Base-by-base conservation (phyloP, 2,113 vertebrate genomes). In the Anser brachyrhynchus region DNA sequence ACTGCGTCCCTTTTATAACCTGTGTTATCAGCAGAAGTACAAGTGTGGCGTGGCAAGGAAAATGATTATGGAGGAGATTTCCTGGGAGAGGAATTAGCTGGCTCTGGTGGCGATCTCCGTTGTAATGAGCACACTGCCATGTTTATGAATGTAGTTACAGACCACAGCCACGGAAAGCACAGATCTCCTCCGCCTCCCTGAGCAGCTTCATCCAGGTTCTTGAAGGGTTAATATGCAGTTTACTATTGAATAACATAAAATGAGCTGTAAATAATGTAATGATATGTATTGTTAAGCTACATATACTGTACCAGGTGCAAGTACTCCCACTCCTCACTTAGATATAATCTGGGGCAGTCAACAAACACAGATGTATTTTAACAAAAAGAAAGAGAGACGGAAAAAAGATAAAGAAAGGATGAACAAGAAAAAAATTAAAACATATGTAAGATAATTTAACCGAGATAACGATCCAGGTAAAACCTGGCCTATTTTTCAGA, bases 351-450 rank as follows among this genome's bases (percentile, higher is more conserved):
- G 98, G 97, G 98, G 97, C 98, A 98, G 98, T 98, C 98, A 98
- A 99, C 98, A 99, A 98, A 98, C 98, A 98, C 99, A 99, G 99
- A 99, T 99, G 99, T 98, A 98, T 98, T 98, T 98, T 98, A 98
- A 99, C 98, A 99, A 98, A 98, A 97, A 97, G 98, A 98, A 97
- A 97, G 83, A 97, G 95, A 97, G 96, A 94, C 94, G 96, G 84
- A 96, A 97, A 97, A 97, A 98, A 93, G 92, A 98, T 97, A 97
- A 98, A 98, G 98, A 96, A 98, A 98, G 96, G 96, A 98, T 95
- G 97, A 97, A 97, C 80, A 96, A 94, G 86, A 97, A 96, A 94
- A 96, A 97, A 97, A 95, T 96, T 92, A 97, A 98, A 97, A 97
- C 96, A 95, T 96, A 97, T 96, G 96, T 97, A 98, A 97, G 97